Evolutionary conservation across 2,797 vertebrate genomes (phyloP).

Genomic region (Spinibarbus caldwelli): DNA sequence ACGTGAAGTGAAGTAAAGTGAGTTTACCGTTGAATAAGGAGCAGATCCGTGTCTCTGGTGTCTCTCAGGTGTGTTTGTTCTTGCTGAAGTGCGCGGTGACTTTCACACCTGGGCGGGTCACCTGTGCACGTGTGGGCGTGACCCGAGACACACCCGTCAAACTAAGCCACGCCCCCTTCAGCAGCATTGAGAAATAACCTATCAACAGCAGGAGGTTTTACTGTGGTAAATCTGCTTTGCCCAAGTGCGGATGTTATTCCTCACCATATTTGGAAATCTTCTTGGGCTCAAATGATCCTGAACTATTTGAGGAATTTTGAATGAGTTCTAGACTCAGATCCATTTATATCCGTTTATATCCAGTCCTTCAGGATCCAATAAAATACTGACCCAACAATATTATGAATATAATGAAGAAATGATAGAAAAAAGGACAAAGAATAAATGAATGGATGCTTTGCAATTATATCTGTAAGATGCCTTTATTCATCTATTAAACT

Average conservation of each 20-base stretch:
- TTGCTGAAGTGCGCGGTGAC: conserved; percentile 8
- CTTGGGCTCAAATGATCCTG: not conserved
- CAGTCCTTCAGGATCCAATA: not conserved
- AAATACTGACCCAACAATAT: not conserved
- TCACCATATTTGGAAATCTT: conserved; percentile 65
- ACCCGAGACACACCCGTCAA: not conserved
- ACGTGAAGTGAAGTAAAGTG: not conserved
- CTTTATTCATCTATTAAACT: not conserved
- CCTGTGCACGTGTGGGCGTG: conserved; percentile 44
- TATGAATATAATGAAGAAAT: not conserved
- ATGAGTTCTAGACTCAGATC: not conserved
- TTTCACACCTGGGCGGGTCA: conserved; percentile 53
- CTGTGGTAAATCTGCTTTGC: not conserved
- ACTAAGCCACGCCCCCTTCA: not conserved
- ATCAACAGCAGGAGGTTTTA: not conserved
- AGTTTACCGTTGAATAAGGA: not conserved
- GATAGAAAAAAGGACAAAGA: not conserved
- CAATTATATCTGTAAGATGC: no score
- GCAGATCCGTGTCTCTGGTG: not conserved
- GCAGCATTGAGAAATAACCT: not conserved
- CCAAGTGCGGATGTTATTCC: conserved; percentile 7
- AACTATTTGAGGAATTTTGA: conserved; percentile 39
- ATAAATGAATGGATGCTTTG: not conserved
- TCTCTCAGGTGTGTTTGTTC: conserved; percentile 31
- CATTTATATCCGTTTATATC: not conserved